Percentiles rank a stretch among this genome's conserved stretches.
Conservation (phyloP, 2,888 invertebrate species). For the Parthenolecanium corni region DNA sequence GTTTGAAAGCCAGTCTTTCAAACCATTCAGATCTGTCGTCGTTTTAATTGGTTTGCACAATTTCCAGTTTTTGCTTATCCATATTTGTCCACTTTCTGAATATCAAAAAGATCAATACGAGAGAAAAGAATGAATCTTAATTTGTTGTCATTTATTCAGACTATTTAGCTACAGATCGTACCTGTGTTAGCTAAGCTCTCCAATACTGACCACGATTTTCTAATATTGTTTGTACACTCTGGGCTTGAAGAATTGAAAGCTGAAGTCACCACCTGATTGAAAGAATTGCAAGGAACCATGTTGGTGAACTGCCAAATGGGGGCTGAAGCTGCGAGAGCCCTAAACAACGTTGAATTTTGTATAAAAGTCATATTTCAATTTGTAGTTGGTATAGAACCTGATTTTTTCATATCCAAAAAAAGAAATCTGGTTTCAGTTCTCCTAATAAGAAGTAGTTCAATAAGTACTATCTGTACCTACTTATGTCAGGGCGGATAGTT, state of each 20-base stretch:
- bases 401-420: background rate
- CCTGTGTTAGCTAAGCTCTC: constrained; percentile 44
- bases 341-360: no score
- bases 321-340: constrained; percentile 86
- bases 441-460: no score
- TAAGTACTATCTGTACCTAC: no score
- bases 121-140: background rate
- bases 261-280: constrained; percentile 63
- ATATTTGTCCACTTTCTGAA: constrained; percentile 54
- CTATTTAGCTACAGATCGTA: constrained; percentile 36
- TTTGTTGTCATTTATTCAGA: background rate
- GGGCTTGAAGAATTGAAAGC: constrained; percentile 50
- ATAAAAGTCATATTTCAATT: constrained; percentile 17
- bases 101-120: constrained; percentile 12
- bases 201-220: constrained; percentile 64
- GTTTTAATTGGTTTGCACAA: constrained; percentile 60
- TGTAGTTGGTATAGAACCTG: background rate
- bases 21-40: constrained; percentile 42
- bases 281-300: constrained; percentile 65
- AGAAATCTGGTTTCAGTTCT: no score
- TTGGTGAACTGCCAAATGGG: constrained; percentile 78
- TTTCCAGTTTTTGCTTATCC: constrained; percentile 59
- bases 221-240: constrained; percentile 59
- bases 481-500: no score
- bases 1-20: constrained; percentile 59